Conservation (phyloP, 2,113 vertebrate species). For the Callocephalon fimbriatum region DNA sequence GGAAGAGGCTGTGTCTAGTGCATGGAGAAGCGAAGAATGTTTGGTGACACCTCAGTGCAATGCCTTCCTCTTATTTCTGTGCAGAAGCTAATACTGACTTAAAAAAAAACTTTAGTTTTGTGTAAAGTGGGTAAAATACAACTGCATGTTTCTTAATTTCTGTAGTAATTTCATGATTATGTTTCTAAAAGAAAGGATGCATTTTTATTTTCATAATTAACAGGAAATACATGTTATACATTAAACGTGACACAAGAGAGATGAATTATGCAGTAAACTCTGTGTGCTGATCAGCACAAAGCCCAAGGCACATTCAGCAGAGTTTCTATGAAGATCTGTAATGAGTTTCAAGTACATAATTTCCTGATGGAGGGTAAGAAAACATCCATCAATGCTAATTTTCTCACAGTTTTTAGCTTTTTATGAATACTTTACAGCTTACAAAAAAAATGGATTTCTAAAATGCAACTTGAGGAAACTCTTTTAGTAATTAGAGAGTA, state of each 20-base stretch:
- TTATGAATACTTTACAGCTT: conserved; percentile 78
- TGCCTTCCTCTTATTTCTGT: not conserved
- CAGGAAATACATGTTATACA: conserved; percentile 79
- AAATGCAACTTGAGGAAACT: conserved; percentile 70
- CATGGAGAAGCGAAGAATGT: not conserved
- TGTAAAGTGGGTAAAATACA: not conserved
- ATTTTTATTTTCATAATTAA: conserved; percentile 80
- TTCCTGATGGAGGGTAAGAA: conserved; percentile 81
- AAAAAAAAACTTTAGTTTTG: not conserved
- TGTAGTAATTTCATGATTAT: conserved; percentile 63
- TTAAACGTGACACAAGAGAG: conserved; percentile 81
- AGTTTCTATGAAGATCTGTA: conserved; percentile 74
- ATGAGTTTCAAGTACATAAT: conserved; percentile 82
- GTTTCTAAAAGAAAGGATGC: conserved; percentile 65
- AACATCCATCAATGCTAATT: conserved; percentile 86
- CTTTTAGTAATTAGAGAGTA: conserved; percentile 36
- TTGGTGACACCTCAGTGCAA: not conserved
- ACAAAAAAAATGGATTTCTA: conserved; percentile 59
- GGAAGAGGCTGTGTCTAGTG: not conserved
- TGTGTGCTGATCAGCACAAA: conserved; percentile 72
- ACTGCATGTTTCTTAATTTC: conserved; percentile 53
- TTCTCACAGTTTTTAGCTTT: conserved; percentile 69
- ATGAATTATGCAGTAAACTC: conserved; percentile 81
- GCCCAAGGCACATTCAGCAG: conserved; percentile 73
- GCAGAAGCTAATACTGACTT: not conserved